Conservation (phyloP, 1,140 invertebrate species). For the Daktulosphaira vitifoliae region DNA sequence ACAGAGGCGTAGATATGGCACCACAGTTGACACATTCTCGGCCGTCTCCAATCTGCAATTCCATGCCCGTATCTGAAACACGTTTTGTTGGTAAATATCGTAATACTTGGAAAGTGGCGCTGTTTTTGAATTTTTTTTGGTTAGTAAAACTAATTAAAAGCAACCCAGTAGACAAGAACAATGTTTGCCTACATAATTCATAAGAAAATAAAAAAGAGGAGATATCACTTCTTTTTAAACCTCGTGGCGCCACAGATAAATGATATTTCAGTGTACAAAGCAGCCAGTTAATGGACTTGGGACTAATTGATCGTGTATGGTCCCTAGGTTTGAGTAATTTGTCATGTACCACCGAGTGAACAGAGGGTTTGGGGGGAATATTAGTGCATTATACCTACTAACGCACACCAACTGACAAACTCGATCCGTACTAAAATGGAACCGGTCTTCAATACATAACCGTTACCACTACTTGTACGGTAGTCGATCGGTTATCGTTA, state of each 20-base stretch:
- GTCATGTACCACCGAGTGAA: constrained; percentile 17
- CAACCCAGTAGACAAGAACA: background rate
- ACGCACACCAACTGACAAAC: background rate
- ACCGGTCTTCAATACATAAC: background rate
- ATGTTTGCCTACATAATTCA: background rate
- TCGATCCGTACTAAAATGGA: background rate
- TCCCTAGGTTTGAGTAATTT: constrained; percentile 31
- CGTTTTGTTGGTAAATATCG: no score
- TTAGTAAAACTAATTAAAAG: background rate
- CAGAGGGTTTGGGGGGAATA: constrained; percentile 11
- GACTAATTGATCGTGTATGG: constrained; percentile 33
- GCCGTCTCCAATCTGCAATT: constrained; percentile 74
- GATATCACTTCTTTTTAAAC: constrained; percentile 2
- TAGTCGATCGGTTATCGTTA: constrained; percentile 22
- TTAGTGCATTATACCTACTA: background rate
- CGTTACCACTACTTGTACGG: constrained; percentile 10
- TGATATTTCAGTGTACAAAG: background rate
- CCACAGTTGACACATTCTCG: constrained; percentile 96
- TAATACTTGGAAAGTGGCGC: no score
- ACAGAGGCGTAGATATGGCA: constrained; percentile 88
- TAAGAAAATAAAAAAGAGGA: background rate
- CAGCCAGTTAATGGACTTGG: constrained; percentile 29
- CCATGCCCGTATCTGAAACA: constrained; percentile 61
- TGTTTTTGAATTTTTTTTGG: no score
- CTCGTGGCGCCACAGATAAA: constrained; percentile 28